A percentile compares a stretch with the other conserved stretches of the same genome.
phyloP scores from a whole-genome alignment of 92 coral and sea anemone genomes.

The Ricordea florida region DNA sequence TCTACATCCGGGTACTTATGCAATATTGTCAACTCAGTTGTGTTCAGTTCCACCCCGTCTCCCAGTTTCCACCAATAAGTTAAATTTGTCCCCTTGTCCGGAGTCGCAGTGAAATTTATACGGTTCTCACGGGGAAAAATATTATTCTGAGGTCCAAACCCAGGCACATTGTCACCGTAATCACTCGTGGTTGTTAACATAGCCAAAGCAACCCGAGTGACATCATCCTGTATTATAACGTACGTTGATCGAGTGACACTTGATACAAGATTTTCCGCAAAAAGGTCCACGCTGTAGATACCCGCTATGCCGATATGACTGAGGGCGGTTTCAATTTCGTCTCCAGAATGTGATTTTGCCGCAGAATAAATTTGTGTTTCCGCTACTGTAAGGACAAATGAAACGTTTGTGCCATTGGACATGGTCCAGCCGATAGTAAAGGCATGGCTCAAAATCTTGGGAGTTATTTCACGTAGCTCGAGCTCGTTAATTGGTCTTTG shows the following conservation, averaged over 20 bases:
- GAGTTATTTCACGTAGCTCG: neutral
- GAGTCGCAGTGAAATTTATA: constrained; percentile 60
- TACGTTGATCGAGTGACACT: neutral
- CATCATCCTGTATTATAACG: constrained; percentile 59
- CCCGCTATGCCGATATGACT: constrained; percentile 17
- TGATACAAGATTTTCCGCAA: constrained; percentile 78
- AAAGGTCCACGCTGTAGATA: constrained; percentile 34
- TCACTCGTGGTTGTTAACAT: constrained; percentile 59
- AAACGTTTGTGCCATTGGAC: constrained; percentile 81
- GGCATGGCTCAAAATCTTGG: constrained; percentile 33
- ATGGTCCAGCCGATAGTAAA: constrained; percentile 56
- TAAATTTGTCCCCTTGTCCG: constrained; percentile 68
- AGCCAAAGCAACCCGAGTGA: constrained; percentile 35
- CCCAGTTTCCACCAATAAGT: constrained; percentile 61
- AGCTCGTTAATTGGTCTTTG: constrained; percentile 62
- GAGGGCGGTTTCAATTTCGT: neutral
- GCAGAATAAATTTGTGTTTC: constrained; percentile 3
- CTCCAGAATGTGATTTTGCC: constrained; percentile 47
- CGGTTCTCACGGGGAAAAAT: constrained; percentile 74
- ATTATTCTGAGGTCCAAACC: constrained; percentile 52
- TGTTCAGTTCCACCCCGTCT: constrained; percentile 21
- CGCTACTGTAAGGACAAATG: constrained; percentile 43
- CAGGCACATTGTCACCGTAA: constrained; percentile 44
- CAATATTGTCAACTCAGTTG: constrained; percentile 1
- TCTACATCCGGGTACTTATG: constrained; percentile 29